These are phyloP conservation scores for Gyrodactylus bullatarudis DNA, from an alignment of 1,140 invertebrate species.

Conservation along the genomic window DNA sequence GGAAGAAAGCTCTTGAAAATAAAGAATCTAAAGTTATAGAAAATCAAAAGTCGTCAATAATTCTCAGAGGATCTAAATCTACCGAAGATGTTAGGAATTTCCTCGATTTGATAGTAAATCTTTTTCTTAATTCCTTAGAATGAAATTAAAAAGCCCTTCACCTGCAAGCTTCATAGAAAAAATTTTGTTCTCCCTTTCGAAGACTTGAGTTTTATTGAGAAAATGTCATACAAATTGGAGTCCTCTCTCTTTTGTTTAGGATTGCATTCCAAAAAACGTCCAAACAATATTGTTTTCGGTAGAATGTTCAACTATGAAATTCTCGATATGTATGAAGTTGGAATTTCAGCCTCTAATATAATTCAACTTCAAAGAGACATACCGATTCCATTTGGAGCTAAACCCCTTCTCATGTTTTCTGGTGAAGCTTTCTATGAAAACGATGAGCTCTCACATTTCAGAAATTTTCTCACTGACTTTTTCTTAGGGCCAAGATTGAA, in stretches of 20 bases:
- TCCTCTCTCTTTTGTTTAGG: constrained; percentile 53
- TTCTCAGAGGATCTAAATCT: neutral
- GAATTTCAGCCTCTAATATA: constrained; percentile 31
- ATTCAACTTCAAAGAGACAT: neutral
- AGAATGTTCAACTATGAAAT: constrained; percentile 34
- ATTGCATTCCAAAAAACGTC: constrained; percentile 50
- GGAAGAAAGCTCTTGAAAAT: neutral
- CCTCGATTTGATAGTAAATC: too few relatives aligned
- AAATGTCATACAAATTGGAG: constrained; percentile 48
- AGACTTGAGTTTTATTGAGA: constrained; percentile 28
- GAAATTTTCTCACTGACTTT: neutral
- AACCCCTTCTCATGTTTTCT: neutral
- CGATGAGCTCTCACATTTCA: neutral
- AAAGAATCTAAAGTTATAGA: neutral
- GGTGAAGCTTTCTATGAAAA: neutral
- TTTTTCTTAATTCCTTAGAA: too few relatives aligned
- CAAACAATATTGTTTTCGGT: constrained; percentile 59
- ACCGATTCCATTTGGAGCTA: neutral
- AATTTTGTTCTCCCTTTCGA: constrained; percentile 1
- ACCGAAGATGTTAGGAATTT: neutral
- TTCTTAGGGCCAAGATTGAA: neutral
- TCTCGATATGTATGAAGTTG: constrained; percentile 79
- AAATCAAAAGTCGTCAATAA: neutral
- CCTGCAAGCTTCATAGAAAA: neutral
- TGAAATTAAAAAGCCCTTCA: constrained; percentile 5